A percentile compares a stretch with the other conserved stretches of the same genome.
phyloP scores from a whole-genome alignment of 2,113 vertebrate species.

The Protomyctophum bolini region DNA sequence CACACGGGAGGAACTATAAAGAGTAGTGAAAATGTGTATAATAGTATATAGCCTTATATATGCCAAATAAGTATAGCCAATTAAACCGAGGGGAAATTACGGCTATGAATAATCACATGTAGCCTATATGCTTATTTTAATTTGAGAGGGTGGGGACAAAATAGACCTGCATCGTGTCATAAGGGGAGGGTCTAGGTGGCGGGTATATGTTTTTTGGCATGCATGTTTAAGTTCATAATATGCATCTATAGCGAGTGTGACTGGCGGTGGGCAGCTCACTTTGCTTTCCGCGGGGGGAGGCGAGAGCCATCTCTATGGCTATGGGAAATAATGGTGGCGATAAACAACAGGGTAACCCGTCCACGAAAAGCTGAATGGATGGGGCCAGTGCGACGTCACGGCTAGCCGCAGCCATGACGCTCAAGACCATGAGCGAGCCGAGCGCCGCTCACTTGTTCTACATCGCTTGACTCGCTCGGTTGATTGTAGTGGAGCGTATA shows the following conservation, averaged over 20 bases:
- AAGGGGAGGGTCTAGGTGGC: slow-evolving; percentile 70
- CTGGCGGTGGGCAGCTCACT: slow-evolving; percentile 47
- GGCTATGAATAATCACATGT: slow-evolving; percentile 7
- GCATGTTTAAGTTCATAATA: slow-evolving; percentile 69
- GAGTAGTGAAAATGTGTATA: background rate
- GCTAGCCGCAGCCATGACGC: slow-evolving; percentile 79
- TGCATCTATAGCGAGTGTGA: slow-evolving; percentile 62
- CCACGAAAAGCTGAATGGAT: slow-evolving; percentile 83
- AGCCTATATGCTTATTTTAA: slow-evolving; percentile 21
- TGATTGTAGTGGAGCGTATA: slow-evolving; percentile 38
- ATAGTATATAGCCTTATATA: background rate
- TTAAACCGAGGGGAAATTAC: too few species aligned
- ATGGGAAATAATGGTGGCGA: slow-evolving; percentile 73
- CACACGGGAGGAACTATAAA: background rate
- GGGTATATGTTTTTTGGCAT: slow-evolving; percentile 79
- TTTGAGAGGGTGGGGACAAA: slow-evolving; percentile 72
- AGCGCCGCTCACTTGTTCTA: slow-evolving; percentile 63
- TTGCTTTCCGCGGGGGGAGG: slow-evolving; percentile 47
- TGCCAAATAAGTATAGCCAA: background rate
- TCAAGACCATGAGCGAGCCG: slow-evolving; percentile 72
- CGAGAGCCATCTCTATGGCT: slow-evolving; percentile 66
- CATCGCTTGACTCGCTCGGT: slow-evolving; percentile 52
- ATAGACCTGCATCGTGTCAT: slow-evolving; percentile 74
- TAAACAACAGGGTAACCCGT: slow-evolving; percentile 71
- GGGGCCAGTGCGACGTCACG: slow-evolving; percentile 83